phyloP scores from a whole-genome alignment of 2,797 vertebrate genomes.

The Lemur catta region DNA sequence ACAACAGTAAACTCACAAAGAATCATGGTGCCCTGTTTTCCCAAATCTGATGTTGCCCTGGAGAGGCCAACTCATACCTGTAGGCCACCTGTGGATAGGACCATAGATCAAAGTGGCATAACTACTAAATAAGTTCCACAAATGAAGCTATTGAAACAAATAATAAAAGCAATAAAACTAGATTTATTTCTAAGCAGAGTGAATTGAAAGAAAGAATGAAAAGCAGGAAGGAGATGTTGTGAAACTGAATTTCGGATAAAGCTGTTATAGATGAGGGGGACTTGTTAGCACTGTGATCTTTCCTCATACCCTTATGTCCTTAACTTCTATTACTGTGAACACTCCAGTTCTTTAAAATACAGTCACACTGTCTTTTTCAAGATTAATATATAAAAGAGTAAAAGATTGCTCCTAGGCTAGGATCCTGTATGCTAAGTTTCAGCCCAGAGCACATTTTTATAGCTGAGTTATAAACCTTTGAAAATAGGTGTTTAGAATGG shows the following conservation, averaged over 20 bases:
- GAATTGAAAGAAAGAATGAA: conserved; percentile 54
- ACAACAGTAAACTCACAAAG: background rate
- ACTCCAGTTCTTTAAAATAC: conserved; percentile 59
- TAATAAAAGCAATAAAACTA: conserved; percentile 73
- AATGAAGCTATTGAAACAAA: conserved; percentile 75
- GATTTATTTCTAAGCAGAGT: conserved; percentile 56
- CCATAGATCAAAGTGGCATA: conserved; percentile 60
- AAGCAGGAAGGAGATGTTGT: conserved; percentile 52
- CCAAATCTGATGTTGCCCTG: background rate
- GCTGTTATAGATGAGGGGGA: conserved; percentile 45
- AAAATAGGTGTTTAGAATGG: conserved; percentile 66
- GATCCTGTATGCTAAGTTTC: conserved; percentile 59
- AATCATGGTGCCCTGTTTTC: background rate
- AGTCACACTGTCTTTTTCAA: background rate
- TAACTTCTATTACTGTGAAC: conserved; percentile 63
- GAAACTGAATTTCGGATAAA: conserved; percentile 75
- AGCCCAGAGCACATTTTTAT: conserved; percentile 53
- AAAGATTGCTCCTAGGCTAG: conserved; percentile 47
- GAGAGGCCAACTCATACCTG: background rate
- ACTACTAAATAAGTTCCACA: conserved; percentile 73
- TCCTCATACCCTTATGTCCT: conserved; percentile 34
- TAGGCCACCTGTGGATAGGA: conserved; percentile 61
- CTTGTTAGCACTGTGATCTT: conserved; percentile 37
- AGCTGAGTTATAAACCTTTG: conserved; percentile 69
- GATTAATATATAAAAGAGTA: conserved; percentile 61